Conservation (phyloP, 2,888 invertebrate genomes). For the Caenorhabditis auriculariae region DNA sequence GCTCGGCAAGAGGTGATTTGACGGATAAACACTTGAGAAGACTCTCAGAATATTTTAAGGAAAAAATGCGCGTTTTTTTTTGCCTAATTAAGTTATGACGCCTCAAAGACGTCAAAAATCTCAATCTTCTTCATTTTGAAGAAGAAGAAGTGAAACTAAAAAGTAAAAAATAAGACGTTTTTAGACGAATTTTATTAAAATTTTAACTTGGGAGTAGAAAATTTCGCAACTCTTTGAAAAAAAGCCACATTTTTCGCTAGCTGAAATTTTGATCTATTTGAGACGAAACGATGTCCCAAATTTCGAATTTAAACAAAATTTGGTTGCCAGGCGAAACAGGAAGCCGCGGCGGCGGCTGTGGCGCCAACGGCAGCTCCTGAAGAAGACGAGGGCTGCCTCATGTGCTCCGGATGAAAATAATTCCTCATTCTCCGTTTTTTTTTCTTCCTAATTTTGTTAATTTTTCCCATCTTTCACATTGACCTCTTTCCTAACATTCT, state of each 20-base stretch:
- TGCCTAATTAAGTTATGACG: too few species aligned
- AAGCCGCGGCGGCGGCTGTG: slow-evolving; percentile 6
- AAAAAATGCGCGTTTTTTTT: not conserved
- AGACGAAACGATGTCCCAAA: too few species aligned
- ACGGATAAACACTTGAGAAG: not conserved
- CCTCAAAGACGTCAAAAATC: too few species aligned
- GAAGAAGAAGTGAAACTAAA: too few species aligned
- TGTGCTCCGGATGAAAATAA: slow-evolving; percentile 53
- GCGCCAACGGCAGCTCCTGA: not conserved
- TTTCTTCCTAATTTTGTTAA: not conserved
- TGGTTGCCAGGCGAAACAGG: slow-evolving; percentile 5
- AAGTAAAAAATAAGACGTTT: too few species aligned
- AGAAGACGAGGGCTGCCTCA: slow-evolving; percentile 56
- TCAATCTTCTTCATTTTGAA: too few species aligned
- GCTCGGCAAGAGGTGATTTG: slow-evolving; percentile 8
- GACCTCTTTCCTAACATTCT: not conserved
- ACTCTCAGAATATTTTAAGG: not conserved
- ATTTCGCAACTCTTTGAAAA: too few species aligned
- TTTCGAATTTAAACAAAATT: slow-evolving; percentile 1
- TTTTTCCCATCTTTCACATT: not conserved
- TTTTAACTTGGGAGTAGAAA: too few species aligned
- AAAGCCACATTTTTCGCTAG: too few species aligned
- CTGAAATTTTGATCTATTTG: too few species aligned
- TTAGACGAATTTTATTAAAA: too few species aligned
- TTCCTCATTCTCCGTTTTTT: slow-evolving; percentile 2